Evolutionary conservation across 2,888 invertebrate species (phyloP), one percentile per base, ranked within the genome.

Genomic region (Cyclophora albipunctata): DNA sequence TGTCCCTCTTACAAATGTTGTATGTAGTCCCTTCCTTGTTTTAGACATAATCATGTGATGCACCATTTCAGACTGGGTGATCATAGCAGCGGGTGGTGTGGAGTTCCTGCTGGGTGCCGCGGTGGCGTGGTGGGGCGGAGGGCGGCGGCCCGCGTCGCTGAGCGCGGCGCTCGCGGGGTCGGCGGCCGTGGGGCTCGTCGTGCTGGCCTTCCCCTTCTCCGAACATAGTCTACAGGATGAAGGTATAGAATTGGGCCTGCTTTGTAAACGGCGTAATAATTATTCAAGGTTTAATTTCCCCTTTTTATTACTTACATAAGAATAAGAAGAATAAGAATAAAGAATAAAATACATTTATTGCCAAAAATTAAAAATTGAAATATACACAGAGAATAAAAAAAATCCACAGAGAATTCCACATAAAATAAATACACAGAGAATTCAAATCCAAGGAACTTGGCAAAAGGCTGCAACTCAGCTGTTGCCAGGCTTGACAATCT

Each of bases 121-220:
- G 1, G 54, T 84, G 5, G 79, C 78, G 4, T 87, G 84, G 84
- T 73, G 59, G 53, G 84, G 85, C 0, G 62, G 71, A 6, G 55
- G 62, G 3, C 56, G 64, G 35, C 59, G 82, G 5, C 74, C 81
- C 46, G 62, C 77, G 7, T 67, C 77, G 0, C 64, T 87, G 41
- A 62, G 84, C 0, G 66, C 57, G 0, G 81, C 83, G 75, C 67
- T 85, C 2, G 69, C 63, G 0, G 60, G 57, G 2, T 71, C 81
- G 0, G 75, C 83, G 0, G 58, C 63, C 0, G 56, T 71, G 0
- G 78, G 81, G 0, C 62, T 81, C 3, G 55, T 85, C 0, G 75
- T 87, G 0, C 61, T 84, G 3, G 78, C 79, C 0, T 78, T 84
- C 53, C 83, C 85, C 0, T 84, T 73, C 47, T 54, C 64, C 0